phyloP scores from a whole-genome alignment of 2,888 invertebrate species.

The Synergus itoensis region DNA sequence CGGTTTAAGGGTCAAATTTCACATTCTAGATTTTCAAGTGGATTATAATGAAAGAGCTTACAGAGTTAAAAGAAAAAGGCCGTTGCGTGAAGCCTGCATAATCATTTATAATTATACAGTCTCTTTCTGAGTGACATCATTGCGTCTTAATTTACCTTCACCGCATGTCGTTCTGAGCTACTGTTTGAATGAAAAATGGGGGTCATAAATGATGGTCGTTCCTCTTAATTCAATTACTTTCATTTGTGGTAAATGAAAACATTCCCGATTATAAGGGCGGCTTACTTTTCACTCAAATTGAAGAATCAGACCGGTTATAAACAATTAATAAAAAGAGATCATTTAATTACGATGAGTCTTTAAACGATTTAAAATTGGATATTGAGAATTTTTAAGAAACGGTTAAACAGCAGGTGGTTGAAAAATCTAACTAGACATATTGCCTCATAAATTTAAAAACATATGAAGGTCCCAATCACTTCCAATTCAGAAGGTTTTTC shows the following conservation, averaged over 20 bases:
- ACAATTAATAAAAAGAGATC: neutral
- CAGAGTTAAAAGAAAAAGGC: neutral
- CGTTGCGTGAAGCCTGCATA: neutral
- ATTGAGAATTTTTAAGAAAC: no score
- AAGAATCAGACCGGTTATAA: conserved; percentile 4
- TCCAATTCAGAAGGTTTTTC: conserved; percentile 23
- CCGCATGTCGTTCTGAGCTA: conserved; percentile 19
- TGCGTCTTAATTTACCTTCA: conserved; percentile 23
- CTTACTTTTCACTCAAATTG: neutral
- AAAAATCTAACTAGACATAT: no score
- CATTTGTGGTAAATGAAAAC: neutral
- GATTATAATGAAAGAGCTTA: neutral
- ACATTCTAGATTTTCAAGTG: neutral
- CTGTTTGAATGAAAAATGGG: conserved; percentile 12
- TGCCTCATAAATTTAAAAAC: conserved; percentile 13
- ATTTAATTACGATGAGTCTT: neutral
- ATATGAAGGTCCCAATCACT: conserved; percentile 4
- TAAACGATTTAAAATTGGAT: neutral
- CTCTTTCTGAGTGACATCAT: conserved; percentile 19
- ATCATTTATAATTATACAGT: conserved; percentile 16
- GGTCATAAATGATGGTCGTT: conserved; percentile 19
- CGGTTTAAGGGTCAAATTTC: neutral
- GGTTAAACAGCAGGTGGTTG: no score
- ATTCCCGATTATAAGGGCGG: neutral
- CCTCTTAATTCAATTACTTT: conserved; percentile 18